Percentiles rank a stretch among this genome's conserved stretches.
phyloP scores from a whole-genome alignment of 2,797 vertebrate species.

The Smutsia temminckii region DNA sequence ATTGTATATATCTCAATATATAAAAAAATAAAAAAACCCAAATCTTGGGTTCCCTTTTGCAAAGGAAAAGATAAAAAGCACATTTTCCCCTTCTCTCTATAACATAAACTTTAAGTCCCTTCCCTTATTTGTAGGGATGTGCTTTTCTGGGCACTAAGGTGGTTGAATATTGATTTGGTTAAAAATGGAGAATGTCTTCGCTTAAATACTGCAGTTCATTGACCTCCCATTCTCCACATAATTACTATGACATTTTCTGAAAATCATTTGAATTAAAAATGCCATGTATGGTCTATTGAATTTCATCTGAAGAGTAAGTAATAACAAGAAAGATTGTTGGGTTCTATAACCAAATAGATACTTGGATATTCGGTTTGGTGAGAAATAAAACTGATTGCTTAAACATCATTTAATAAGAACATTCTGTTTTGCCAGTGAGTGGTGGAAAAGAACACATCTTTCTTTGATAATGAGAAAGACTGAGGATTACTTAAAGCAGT shows the following conservation, averaged over 20 bases:
- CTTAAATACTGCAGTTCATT: not conserved
- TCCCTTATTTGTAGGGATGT: not conserved
- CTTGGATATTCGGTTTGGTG: not conserved
- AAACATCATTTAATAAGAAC: conserved; percentile 10
- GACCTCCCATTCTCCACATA: not conserved
- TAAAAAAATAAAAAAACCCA: too few relatives aligned
- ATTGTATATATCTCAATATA: too few relatives aligned
- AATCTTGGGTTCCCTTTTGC: not conserved
- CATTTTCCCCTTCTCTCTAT: not conserved
- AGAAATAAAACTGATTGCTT: conserved; percentile 37
- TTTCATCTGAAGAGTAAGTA: conserved; percentile 34
- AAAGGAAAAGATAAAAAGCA: not conserved
- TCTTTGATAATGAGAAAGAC: not conserved
- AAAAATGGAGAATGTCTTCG: not conserved
- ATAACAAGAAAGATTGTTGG: not conserved
- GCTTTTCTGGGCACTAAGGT: not conserved
- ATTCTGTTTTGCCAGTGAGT: not conserved
- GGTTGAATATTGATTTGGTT: conserved; percentile 50
- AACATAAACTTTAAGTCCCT: not conserved
- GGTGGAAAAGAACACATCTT: not conserved
- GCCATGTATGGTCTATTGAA: not conserved
- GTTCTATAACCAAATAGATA: not conserved
- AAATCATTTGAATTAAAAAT: conserved; percentile 50
- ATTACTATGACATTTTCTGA: not conserved
- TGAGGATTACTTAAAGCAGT: not conserved